Conservation (phyloP, 2,888 invertebrate species). For the Diarsia rubi region DNA sequence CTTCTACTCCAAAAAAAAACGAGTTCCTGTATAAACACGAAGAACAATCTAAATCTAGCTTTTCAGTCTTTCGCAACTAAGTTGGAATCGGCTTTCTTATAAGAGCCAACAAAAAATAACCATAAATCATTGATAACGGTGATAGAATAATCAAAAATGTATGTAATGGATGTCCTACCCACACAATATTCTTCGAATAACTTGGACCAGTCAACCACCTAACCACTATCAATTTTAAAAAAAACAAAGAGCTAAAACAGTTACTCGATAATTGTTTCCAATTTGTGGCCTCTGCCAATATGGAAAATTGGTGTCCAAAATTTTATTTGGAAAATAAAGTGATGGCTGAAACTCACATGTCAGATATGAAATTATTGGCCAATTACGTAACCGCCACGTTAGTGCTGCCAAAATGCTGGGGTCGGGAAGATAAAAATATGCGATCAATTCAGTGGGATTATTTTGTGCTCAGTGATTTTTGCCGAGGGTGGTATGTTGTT, state of each 20-base stretch:
- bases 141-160: not conserved
- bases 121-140: not conserved
- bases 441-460: constrained; percentile 1
- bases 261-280: constrained; percentile 25
- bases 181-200: too few species aligned
- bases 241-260: constrained; percentile 15
- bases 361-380: constrained; percentile 47
- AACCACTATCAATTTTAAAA: not conserved
- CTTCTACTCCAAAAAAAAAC: too few species aligned
- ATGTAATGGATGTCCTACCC: too few species aligned
- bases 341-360: constrained; percentile 34
- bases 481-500: not conserved
- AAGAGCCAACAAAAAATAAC: not conserved
- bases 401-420: constrained; percentile 44
- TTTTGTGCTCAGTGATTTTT: constrained; percentile 27
- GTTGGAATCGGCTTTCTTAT: not conserved
- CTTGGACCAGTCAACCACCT: not conserved
- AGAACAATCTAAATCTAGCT: not conserved
- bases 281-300: constrained; percentile 4
- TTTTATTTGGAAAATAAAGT: constrained; percentile 52
- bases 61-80: not conserved
- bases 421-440: constrained; percentile 34
- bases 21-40: not conserved
- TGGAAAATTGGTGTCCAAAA: constrained; percentile 11
- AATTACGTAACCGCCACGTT: constrained; percentile 43